Evolutionary conservation across 2,888 invertebrate genomes (phyloP), one percentile per base, ranked within the genome.

Genomic region (Cheilosia vulpina): DNA sequence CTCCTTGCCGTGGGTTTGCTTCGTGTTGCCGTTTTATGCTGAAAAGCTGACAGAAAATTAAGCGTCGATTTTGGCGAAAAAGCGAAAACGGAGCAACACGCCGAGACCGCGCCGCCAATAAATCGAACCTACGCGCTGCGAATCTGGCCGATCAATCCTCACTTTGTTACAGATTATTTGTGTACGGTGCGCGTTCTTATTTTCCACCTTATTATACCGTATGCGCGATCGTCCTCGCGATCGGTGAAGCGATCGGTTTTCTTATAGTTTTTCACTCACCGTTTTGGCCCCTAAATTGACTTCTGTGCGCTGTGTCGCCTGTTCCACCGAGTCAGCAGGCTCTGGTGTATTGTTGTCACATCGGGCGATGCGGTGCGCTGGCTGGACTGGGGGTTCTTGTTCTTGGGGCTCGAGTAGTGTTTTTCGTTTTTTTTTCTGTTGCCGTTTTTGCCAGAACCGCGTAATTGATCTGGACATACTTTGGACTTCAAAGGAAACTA

Each of bases 161-260:
- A 84, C 87, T 87, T 84, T 87, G 87, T 81, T 87, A 81, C 87
- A 87, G 87, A 84, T 87, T 87, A 87, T 82, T 83, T 87, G 69
- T 84, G 63, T 77, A 79, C 69, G 55, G 38, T 17, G 45, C 50
- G 81, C 73, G 82, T 82, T 68, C 78, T 73, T 78, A 87, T 82
- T 87, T 87, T 87, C 87, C 87, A 87, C 81, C 87, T 87, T 87
- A 87, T 87, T 87, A 82, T 87, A 65, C 81, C 78, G 50, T 69
- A 69, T 58, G 68, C 34, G 68, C 82, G 81, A 76, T 80, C 55
- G 76, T 76, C 76, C 62, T 80, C 71, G 71, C 82, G 87, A 82
- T 82, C 81, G 66, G 75, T 72, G 76, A 66, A 80, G 76, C 71
- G 75, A 80, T 66, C 84, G 68, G 63, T 69, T 65, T 50, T 27